phyloP scores from a whole-genome alignment of 2,113 vertebrate species.

The Bambusicola thoracicus region DNA sequence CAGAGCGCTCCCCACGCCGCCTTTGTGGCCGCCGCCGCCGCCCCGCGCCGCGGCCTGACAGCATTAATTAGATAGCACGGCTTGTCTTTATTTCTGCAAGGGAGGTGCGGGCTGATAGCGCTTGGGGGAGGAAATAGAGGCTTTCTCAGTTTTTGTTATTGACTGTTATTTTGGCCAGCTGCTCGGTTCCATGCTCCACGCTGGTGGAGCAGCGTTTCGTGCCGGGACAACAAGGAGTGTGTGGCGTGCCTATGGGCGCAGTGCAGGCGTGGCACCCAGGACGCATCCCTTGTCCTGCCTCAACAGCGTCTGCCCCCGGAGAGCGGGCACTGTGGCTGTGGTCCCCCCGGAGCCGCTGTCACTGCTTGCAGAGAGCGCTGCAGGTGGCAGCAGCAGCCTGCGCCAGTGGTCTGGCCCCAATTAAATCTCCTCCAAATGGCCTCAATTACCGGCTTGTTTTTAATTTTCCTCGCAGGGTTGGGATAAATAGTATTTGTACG shows the following conservation, averaged over 20 bases:
- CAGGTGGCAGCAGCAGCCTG: constrained; percentile 69
- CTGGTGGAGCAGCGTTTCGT: not conserved
- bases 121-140: not conserved
- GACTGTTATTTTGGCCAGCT: not conserved
- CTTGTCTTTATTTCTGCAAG: not conserved
- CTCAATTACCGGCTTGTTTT: not conserved
- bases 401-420: not conserved
- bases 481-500: not conserved
- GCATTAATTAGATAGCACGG: constrained; percentile 51
- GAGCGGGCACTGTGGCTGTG: accelerated
- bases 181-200: not conserved
- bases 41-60: constrained; percentile 38
- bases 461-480: not conserved
- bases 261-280: accelerated
- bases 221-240: not conserved
- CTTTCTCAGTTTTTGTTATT: not conserved
- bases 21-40: constrained; percentile 59
- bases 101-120: not conserved
- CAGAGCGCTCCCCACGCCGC: constrained; percentile 56
- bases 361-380: not conserved
- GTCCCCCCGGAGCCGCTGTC: not conserved
- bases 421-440: constrained; percentile 40
- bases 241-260: not conserved
- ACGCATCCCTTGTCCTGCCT: not conserved
- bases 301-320: accelerated